These are phyloP conservation scores for Pseudomyrmex sp. DNA, from an alignment of 1,140 invertebrate genomes.

Conservation along the genomic window DNA sequence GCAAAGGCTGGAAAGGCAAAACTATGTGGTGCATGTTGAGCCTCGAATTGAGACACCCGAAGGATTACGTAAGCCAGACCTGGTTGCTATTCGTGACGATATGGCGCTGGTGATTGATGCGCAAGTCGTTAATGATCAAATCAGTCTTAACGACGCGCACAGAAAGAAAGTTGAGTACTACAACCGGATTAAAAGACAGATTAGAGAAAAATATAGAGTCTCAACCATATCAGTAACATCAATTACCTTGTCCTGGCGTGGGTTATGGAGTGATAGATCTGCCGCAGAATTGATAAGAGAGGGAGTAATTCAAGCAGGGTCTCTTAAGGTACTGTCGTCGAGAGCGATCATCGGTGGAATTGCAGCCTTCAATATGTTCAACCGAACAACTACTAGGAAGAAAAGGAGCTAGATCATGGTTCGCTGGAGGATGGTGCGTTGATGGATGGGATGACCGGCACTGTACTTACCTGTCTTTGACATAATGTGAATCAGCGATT, in stretches of 20 bases:
- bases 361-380: not conserved
- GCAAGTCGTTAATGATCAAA: conserved; percentile 18
- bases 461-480: no score
- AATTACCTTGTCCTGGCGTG: not conserved
- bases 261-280: conserved; percentile 21
- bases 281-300: not conserved
- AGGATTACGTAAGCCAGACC: conserved; percentile 43
- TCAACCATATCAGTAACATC: not conserved
- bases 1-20: not conserved
- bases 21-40: conserved; percentile 33
- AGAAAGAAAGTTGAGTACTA: not conserved
- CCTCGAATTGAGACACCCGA: conserved; percentile 23
- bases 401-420: no score
- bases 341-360: conserved; percentile 2
- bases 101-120: conserved; percentile 25
- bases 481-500: no score
- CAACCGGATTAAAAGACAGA: not conserved
- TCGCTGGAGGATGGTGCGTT: no score
- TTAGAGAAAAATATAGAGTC: not conserved
- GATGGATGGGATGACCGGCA: no score
- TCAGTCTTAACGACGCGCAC: not conserved
- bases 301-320: not conserved
- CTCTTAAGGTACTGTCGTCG: conserved; percentile 19
- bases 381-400: not conserved
- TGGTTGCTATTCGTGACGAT: not conserved